A percentile compares a stretch with the other conserved stretches of the same genome.
These are phyloP conservation scores for Rhagium mordax DNA, from an alignment of 2,888 invertebrate genomes.

Conservation along the genomic window DNA sequence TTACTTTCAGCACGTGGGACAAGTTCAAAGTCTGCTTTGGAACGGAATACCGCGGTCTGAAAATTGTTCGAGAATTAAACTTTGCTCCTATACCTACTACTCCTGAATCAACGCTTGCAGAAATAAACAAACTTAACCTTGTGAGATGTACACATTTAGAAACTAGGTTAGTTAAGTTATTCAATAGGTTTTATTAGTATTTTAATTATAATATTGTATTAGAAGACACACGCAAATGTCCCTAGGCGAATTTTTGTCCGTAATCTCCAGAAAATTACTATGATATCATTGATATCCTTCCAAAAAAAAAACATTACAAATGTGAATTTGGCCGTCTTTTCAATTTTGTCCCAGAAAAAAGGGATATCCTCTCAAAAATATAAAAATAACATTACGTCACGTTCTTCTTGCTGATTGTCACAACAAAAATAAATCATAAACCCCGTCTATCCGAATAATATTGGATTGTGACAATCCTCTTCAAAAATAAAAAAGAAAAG, in stretches of 20 bases:
- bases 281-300: no score
- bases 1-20: neutral
- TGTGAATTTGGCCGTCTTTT: no score
- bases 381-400: no score
- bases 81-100: slow-evolving; percentile 8
- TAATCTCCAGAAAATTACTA: neutral
- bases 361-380: no score
- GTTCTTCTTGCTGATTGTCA: no score
- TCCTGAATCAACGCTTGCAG: slow-evolving; percentile 7
- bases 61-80: neutral
- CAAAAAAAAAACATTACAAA: no score
- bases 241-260: neutral
- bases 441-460: no score
- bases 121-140: slow-evolving; percentile 15
- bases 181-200: neutral
- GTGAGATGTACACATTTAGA: neutral
- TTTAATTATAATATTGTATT: no score
- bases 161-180: neutral
- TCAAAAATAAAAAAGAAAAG: no score
- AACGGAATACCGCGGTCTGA: neutral
- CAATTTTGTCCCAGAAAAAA: no score
- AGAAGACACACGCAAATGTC: neutral
- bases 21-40: neutral
- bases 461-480: no score
- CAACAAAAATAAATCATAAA: no score